These are phyloP conservation scores for Ptychodera flava DNA, from an alignment of 35 echinoderm and acorn worm genomes.

Conservation along the genomic window DNA sequence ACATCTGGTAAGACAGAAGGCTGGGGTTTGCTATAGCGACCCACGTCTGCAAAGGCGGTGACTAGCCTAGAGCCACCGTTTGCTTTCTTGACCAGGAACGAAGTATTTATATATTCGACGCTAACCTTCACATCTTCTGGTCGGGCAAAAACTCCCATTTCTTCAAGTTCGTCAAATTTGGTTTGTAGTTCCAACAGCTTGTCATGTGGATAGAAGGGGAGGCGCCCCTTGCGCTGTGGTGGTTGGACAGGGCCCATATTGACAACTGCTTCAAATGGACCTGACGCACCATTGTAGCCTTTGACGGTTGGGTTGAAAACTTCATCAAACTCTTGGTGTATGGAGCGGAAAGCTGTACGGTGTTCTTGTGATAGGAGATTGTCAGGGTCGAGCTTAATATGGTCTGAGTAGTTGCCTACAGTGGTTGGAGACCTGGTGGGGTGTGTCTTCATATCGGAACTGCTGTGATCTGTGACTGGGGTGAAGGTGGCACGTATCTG, in stretches of 20 bases:
- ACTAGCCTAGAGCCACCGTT: conserved; percentile 48
- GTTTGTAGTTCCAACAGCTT: conserved; percentile 58
- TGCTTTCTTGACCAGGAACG: conserved; percentile 51
- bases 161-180: conserved; percentile 62
- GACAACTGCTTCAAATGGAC: conserved; percentile 28
- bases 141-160: conserved; percentile 31
- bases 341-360: background rate
- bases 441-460: background rate
- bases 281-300: conserved; percentile 24
- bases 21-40: conserved; percentile 50
- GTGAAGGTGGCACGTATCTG: background rate
- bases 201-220: conserved; percentile 15
- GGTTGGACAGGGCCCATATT: conserved; percentile 64
- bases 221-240: conserved; percentile 39
- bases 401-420: background rate
- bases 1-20: conserved; percentile 52
- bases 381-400: background rate
- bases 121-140: conserved; percentile 45
- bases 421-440: background rate
- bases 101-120: conserved; percentile 61
- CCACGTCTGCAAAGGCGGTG: conserved; percentile 48
- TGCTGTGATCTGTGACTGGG: background rate
- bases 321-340: conserved; percentile 16
- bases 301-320: conserved; percentile 10
- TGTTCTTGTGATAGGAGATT: background rate